Evolutionary conservation across 2,888 invertebrate genomes (phyloP).

Genomic region (Fragum sueziense): DNA sequence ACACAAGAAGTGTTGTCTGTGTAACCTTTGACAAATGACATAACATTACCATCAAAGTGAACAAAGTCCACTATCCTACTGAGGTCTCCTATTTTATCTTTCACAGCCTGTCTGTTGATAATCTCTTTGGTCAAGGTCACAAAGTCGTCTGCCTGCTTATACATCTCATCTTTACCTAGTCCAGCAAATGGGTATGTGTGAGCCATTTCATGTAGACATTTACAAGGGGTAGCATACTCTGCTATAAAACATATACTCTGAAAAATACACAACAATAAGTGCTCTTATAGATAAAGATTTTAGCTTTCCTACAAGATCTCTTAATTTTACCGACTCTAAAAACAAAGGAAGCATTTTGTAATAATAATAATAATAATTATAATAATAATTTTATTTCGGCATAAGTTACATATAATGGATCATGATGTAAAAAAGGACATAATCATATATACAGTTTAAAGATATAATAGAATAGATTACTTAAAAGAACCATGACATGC

Average conservation of each 20-base stretch:
- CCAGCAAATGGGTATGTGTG: slow-evolving; percentile 53
- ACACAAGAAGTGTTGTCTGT: neutral
- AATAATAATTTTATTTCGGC: too few relatives aligned
- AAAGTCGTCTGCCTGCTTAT: slow-evolving; percentile 36
- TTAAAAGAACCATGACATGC: too few relatives aligned
- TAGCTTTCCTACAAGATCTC: too few relatives aligned
- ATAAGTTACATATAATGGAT: too few relatives aligned
- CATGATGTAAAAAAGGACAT: too few relatives aligned
- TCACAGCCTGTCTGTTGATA: slow-evolving; percentile 34
- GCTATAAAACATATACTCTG: slow-evolving; percentile 53
- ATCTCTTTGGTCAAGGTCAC: slow-evolving; percentile 28
- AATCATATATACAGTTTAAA: too few relatives aligned
- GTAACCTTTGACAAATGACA: neutral
- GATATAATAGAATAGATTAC: too few relatives aligned
- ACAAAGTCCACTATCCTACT: slow-evolving; percentile 40
- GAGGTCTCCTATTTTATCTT: slow-evolving; percentile 33
- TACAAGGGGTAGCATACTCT: slow-evolving; percentile 56
- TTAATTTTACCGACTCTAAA: too few relatives aligned
- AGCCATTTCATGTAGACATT: slow-evolving; percentile 58
- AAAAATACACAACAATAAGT: too few relatives aligned
- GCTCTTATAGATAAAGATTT: too few relatives aligned
- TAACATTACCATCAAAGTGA: slow-evolving; percentile 50
- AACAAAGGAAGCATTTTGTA: too few relatives aligned
- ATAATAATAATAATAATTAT: too few relatives aligned
- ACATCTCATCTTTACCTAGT: slow-evolving; percentile 41